Conservation (phyloP, 2,797 vertebrate species). For the Sparidentex hasta region DNA sequence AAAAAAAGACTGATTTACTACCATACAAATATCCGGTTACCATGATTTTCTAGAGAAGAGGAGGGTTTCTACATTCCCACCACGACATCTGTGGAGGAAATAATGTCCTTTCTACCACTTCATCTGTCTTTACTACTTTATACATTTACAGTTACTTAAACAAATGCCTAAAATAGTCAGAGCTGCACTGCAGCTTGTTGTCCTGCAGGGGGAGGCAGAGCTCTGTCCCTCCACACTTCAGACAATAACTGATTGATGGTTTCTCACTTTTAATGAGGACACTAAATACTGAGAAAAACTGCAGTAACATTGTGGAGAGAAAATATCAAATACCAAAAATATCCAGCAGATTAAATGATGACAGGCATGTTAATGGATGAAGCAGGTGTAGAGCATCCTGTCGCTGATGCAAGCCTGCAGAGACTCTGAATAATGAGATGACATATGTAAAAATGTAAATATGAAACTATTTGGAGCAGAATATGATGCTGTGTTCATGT, state of each 20-base stretch:
- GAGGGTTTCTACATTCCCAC: too few relatives aligned
- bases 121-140: too few relatives aligned
- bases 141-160: too few relatives aligned
- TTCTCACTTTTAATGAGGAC: background rate
- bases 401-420: background rate
- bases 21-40: too few relatives aligned
- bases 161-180: background rate
- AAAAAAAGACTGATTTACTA: too few relatives aligned
- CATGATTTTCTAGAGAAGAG: too few relatives aligned
- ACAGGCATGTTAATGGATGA: too few relatives aligned
- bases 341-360: too few relatives aligned
- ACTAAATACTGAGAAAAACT: background rate
- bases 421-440: background rate
- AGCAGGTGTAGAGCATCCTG: background rate
- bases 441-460: background rate
- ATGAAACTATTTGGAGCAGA: background rate
- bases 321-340: too few relatives aligned
- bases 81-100: too few relatives aligned
- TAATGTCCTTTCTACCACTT: too few relatives aligned
- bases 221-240: background rate
- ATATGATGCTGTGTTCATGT: background rate
- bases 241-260: too few relatives aligned
- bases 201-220: slow-evolving; percentile 47
- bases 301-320: background rate
- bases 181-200: slow-evolving; percentile 5